Conservation (phyloP, 2,797 vertebrate genomes). For the Sciaenops ocellatus region DNA sequence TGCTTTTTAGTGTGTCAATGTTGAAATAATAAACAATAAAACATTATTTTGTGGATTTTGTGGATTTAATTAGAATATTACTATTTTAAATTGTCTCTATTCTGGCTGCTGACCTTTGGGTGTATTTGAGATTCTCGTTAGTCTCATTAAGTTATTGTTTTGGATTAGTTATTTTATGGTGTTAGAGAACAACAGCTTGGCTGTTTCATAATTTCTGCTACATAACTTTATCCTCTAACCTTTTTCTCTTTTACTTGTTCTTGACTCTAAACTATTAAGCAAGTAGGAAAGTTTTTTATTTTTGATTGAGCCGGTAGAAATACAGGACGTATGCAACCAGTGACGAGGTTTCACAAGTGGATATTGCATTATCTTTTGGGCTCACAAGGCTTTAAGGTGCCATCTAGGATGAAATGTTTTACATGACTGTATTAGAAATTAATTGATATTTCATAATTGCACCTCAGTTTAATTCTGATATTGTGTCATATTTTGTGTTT, state of each 20-base stretch:
- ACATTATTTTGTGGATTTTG: neutral
- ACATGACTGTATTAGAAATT: neutral
- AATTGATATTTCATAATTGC: neutral
- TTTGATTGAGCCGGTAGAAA: neutral
- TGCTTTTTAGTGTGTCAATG: neutral
- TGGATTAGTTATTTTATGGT: neutral
- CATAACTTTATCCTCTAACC: too few relatives aligned
- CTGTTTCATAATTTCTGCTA: too few relatives aligned
- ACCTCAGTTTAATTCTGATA: neutral
- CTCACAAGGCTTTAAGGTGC: neutral
- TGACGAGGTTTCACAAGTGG: neutral
- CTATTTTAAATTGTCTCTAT: neutral
- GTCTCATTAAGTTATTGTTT: neutral
- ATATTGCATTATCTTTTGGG: neutral
- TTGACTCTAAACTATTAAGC: neutral
- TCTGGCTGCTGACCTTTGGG: neutral
- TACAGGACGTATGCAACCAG: neutral
- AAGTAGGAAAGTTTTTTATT: neutral
- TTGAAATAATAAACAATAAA: neutral
- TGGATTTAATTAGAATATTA: neutral
- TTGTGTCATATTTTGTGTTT: neutral
- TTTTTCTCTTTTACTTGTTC: too few relatives aligned
- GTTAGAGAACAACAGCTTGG: neutral
- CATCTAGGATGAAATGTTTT: neutral
- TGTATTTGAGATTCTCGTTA: neutral